phyloP scores from a whole-genome alignment of 2,888 invertebrate species.

The Morpho achilles region DNA sequence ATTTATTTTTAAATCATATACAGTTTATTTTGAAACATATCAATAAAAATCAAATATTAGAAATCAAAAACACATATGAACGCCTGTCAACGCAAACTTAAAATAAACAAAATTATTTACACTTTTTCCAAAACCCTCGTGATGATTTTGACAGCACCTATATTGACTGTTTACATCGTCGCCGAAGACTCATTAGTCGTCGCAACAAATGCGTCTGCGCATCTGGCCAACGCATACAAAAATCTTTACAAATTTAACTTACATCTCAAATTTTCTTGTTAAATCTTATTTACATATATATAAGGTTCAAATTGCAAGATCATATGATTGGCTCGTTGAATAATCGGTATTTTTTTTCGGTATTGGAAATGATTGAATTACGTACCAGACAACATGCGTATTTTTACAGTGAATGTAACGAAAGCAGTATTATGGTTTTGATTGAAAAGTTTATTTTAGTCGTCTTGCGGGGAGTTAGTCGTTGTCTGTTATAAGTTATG shows the following conservation, averaged over 20 bases:
- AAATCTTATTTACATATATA: neutral
- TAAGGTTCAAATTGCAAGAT: constrained; percentile 24
- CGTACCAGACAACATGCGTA: constrained; percentile 38
- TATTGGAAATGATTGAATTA: constrained; percentile 54
- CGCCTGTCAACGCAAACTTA: constrained; percentile 16
- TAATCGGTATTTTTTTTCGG: neutral
- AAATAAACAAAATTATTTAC: constrained; percentile 39
- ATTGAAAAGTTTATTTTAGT: constrained; percentile 19
- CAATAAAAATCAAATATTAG: neutral
- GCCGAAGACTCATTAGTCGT: constrained; percentile 71
- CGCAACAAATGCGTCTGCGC: constrained; percentile 52
- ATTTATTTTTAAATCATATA: too few species aligned
- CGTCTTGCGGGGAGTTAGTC: neutral
- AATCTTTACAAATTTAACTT: constrained; percentile 21
- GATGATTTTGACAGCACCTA: constrained; percentile 64
- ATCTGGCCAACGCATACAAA: constrained; percentile 62
- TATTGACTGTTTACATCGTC: constrained; percentile 72
- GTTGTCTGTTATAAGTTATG: too few species aligned
- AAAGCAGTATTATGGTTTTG: constrained; percentile 20
- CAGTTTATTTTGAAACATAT: too few species aligned
- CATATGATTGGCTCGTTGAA: neutral
- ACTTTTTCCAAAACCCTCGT: constrained; percentile 38
- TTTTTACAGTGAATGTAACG: constrained; percentile 31
- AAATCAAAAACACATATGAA: neutral
- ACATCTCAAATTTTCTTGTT: neutral